Conservation (phyloP, 2,888 invertebrate species). For the Chrysolina haemoptera region DNA sequence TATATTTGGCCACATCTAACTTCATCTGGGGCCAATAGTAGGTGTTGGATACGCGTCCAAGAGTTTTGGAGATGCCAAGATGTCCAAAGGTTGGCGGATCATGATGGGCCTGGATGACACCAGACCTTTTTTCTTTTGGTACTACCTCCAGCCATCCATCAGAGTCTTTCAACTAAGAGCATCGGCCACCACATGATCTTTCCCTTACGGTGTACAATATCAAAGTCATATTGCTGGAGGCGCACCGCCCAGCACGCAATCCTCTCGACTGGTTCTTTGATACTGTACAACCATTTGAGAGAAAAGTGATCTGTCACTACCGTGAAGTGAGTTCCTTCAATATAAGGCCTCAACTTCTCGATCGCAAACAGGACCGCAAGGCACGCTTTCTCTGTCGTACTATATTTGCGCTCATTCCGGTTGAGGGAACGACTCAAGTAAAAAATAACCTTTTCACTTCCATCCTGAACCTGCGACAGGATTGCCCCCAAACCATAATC, state of each 20-base stretch:
- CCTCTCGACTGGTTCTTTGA: background rate
- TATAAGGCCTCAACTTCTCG: conserved; percentile 1
- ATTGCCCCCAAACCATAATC: conserved; percentile 28
- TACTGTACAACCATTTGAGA: conserved; percentile 9
- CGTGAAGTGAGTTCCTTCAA: background rate
- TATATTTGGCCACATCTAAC: too few relatives aligned
- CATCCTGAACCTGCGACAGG: conserved; percentile 33
- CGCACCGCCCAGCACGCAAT: too few relatives aligned
- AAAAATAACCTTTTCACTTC: background rate
- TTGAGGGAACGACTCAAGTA: conserved; percentile 13
- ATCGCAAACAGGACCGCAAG: too few relatives aligned
- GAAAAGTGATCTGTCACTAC: background rate
- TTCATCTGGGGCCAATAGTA: too few relatives aligned
- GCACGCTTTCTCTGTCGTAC: background rate
- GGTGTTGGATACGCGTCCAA: too few relatives aligned
- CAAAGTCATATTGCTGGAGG: conserved; percentile 25
- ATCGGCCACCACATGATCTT: conserved; percentile 22
- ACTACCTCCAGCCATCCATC: conserved; percentile 23
- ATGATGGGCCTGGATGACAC: too few relatives aligned
- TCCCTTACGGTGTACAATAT: conserved; percentile 23
- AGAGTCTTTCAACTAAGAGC: background rate
- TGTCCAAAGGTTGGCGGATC: too few relatives aligned
- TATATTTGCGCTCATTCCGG: background rate
- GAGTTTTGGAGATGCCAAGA: too few relatives aligned
- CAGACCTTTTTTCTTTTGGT: conserved; percentile 4